A percentile compares a stretch with the other conserved stretches of the same genome.
phyloP scores from a whole-genome alignment of 37 sponge, comb jelly and placozoan genomes.

The Beroe ovata region DNA sequence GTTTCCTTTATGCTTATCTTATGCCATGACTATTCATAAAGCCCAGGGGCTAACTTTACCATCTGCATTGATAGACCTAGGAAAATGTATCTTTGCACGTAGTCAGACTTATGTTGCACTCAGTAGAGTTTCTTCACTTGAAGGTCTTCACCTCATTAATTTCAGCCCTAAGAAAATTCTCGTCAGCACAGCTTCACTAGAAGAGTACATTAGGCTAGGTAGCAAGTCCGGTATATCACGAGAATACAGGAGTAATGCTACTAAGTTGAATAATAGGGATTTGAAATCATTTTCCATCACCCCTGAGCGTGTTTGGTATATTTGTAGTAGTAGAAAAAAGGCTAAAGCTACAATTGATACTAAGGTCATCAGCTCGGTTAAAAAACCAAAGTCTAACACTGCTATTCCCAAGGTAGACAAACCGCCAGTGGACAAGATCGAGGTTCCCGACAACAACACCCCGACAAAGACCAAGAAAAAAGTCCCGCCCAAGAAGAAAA shows the following conservation, averaged over 20 bases:
- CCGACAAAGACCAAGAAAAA: neutral
- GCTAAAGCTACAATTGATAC: neutral
- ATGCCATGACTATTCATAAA: slow-evolving; percentile 30
- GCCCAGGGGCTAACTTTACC: neutral
- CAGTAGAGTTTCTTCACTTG: neutral
- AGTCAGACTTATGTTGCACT: slow-evolving; percentile 3
- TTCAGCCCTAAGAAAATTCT: neutral
- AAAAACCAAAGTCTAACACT: too few relatives aligned
- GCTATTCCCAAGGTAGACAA: too few relatives aligned
- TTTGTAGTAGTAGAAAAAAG: neutral
- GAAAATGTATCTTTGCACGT: neutral
- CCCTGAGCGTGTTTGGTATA: slow-evolving; percentile 12
- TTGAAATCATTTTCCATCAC: neutral
- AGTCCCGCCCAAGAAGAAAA: neutral
- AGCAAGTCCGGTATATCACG: neutral
- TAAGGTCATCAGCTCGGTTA: too few relatives aligned
- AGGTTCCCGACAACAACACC: too few relatives aligned
- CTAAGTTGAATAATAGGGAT: neutral
- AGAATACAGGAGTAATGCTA: neutral
- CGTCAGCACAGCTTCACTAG: neutral
- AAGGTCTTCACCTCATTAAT: slow-evolving; percentile 27
- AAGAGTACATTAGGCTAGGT: neutral
- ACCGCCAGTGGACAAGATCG: neutral
- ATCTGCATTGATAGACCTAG: neutral
- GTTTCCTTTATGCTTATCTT: slow-evolving; percentile 1